Evolutionary conservation across 2,113 vertebrate species (phyloP).

Genomic region (Chlamydotis undulata): DNA sequence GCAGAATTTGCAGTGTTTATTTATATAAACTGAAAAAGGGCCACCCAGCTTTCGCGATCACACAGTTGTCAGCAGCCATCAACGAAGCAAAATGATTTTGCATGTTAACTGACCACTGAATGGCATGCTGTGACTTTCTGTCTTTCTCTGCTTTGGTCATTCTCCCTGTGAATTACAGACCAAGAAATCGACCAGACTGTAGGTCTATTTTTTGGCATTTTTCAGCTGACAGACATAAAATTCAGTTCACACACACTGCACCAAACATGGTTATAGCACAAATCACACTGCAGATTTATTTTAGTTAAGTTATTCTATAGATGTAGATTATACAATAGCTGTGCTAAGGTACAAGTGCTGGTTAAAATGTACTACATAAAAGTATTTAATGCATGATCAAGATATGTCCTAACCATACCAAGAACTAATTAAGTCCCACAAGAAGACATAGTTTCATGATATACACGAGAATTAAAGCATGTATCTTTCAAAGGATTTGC

Average conservation of each 20-base stretch:
- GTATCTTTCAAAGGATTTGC: neutral
- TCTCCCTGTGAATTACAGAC: neutral
- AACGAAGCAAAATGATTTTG: slow-evolving; percentile 15
- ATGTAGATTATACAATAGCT: neutral
- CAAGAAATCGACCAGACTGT: neutral
- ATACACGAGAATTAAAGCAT: neutral
- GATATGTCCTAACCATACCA: neutral
- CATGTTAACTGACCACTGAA: neutral
- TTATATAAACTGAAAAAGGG: slow-evolving; percentile 8
- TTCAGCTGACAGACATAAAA: neutral
- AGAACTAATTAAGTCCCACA: neutral
- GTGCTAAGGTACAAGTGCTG: neutral
- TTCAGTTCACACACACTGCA: neutral
- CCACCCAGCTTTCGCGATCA: neutral
- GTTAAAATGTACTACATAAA: neutral
- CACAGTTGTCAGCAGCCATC: slow-evolving; percentile 14
- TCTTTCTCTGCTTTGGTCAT: neutral
- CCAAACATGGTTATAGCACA: neutral
- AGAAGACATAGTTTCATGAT: neutral
- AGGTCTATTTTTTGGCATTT: neutral
- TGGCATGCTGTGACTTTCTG: neutral
- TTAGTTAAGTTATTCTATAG: neutral
- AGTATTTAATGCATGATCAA: neutral
- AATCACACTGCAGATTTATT: neutral
- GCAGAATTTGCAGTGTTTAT: slow-evolving; percentile 14